phyloP scores from a whole-genome alignment of 2,797 vertebrate genomes.

The Selene dorsalis region DNA sequence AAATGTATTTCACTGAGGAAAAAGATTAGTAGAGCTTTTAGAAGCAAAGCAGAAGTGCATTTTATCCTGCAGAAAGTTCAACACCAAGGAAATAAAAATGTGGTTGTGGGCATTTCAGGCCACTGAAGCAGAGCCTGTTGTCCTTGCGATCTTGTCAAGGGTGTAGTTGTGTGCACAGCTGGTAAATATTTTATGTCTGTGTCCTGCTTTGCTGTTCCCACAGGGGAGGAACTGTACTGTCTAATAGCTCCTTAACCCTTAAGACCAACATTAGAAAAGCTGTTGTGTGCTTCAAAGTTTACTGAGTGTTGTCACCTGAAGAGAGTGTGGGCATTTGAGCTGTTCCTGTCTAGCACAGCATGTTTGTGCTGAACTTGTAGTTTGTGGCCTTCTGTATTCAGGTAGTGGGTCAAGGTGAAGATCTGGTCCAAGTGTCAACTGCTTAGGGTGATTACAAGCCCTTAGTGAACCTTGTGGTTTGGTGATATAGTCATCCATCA shows the following conservation, averaged over 20 bases:
- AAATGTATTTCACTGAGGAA: not conserved
- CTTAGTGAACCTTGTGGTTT: no score
- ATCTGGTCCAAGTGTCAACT: not conserved
- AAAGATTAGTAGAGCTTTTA: not conserved
- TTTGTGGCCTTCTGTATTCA: not conserved
- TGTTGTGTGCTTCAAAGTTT: constrained; percentile 25
- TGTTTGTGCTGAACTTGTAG: constrained; percentile 1
- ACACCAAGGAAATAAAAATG: constrained; percentile 5
- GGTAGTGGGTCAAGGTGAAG: not conserved
- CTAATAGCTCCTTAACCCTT: constrained; percentile 38
- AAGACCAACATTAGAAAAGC: constrained; percentile 31
- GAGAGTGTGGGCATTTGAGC: constrained; percentile 5
- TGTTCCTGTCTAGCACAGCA: not conserved
- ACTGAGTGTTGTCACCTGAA: constrained; percentile 15
- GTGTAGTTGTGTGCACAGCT: constrained; percentile 56
- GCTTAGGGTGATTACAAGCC: not conserved
- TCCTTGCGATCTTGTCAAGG: constrained; percentile 49
- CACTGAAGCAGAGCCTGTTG: constrained; percentile 45
- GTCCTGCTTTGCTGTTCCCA: constrained; percentile 63
- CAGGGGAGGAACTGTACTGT: constrained; percentile 36
- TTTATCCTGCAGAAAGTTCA: not conserved
- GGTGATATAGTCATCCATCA: no score
- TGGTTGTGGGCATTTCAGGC: constrained; percentile 31
- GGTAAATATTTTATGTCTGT: constrained; percentile 71
- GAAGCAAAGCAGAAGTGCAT: constrained; percentile 3